Percentiles rank a stretch among this genome's conserved stretches.
phyloP scores from a whole-genome alignment of 2,888 invertebrate species.

The Harpalus rubripes region DNA sequence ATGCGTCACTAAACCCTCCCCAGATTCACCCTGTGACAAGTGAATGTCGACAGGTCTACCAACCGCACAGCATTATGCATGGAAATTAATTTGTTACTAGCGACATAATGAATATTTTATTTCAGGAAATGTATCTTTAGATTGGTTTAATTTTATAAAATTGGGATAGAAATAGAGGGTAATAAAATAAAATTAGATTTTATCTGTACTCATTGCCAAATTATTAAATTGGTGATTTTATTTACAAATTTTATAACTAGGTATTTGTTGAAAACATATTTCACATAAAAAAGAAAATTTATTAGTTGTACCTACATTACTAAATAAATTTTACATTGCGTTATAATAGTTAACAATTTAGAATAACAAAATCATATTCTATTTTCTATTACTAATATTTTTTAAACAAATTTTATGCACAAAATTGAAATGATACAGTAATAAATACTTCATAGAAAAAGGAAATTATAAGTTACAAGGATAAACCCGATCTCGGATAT shows the following conservation, averaged over 20 bases:
- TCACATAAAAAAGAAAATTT: not conserved
- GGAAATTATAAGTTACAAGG: no score
- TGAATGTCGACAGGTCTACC: conserved; percentile 32
- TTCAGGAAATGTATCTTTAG: not conserved
- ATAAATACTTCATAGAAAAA: no score
- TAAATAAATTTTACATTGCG: not conserved
- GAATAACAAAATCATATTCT: no score
- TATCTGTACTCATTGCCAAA: conserved; percentile 20
- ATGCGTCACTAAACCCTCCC: conserved; percentile 65
- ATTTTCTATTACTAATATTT: no score
- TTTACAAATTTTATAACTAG: not conserved
- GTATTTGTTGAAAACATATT: not conserved
- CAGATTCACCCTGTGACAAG: conserved; percentile 31
- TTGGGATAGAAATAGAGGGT: not conserved
- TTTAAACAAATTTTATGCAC: no score
- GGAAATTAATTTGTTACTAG: conserved; percentile 59
- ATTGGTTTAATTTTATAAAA: conserved; percentile 6
- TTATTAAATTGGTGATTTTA: not conserved
- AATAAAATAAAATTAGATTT: conserved; percentile 33
- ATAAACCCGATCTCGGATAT: no score
- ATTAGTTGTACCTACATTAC: not conserved
- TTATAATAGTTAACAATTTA: not conserved
- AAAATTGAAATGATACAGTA: no score
- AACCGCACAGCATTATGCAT: conserved; percentile 49
- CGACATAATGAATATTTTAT: conserved; percentile 30